Evolutionary conservation across 1,140 invertebrate species (phyloP), one percentile per base, ranked within the genome.

Genomic region (Cepaea nemoralis): DNA sequence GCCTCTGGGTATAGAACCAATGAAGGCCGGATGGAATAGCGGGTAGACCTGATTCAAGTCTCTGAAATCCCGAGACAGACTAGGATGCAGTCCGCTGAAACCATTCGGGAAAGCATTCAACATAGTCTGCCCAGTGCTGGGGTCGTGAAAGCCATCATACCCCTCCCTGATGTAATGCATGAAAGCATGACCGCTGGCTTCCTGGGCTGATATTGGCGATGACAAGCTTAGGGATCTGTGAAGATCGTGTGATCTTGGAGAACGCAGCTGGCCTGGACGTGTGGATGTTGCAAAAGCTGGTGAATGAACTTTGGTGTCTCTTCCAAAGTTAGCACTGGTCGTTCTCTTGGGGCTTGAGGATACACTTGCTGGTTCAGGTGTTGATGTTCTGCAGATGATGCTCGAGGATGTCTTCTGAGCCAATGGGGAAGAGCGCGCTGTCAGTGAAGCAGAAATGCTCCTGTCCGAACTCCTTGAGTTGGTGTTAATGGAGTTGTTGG

Each of bases 1-100:
- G 16, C 63, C 24, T 45, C 69, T 70, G 14, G 75, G 55, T 19
- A 77, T n/a, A 14, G 63, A 37, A 35, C 37, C 66, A 0, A 79
- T 40, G 31, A 79, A 45, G 16, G 77, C 77, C 1, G 59, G 77
- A 31, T 79, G 77, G 31, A 79, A 69, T 24, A 45, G 31, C 0
- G 77, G 63, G 31, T 79, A 79, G 2, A 69, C 27, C 3, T 39
- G 77, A n/a, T n/a, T 50, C n/a, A 55, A 22, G 33, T 77, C 75
- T 40, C 50, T 31, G 22, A 77, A 35, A 42, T 77, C 75, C 2
- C 55, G 48, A n/a, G 50, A 5, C n/a, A 77, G 31, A 12, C 19
- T 55, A 16, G 50, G 31, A 37, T 59, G 75, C 10, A 77, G 27
- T 33, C 24, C 24, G 14, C 22, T 42, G 5, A 77, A 63, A 12